A percentile compares a stretch with the other conserved stretches of the same genome.
These are phyloP conservation scores for Netelia inedita DNA, from an alignment of 2,888 invertebrate genomes.

Conservation along the genomic window DNA sequence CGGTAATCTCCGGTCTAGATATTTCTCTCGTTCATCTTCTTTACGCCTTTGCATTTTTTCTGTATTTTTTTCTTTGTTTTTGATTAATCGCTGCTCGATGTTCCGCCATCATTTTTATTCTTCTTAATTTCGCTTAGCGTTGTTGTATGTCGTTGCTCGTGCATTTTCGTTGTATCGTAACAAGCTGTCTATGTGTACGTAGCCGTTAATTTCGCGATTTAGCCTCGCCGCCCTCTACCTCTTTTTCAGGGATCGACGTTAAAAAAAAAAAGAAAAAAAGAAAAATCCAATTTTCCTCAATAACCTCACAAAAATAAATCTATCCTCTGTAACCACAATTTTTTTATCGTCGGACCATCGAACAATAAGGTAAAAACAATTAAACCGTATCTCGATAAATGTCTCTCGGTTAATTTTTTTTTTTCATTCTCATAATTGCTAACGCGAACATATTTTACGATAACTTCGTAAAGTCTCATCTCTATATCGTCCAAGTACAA, in stretches of 20 bases:
- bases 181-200: no score
- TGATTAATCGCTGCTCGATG: neutral
- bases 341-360: neutral
- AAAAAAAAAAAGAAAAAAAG: no score
- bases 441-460: slow-evolving; percentile 35
- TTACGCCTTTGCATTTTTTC: neutral
- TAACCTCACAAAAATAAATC: no score
- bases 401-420: neutral
- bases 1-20: neutral
- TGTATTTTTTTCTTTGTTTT: slow-evolving; percentile 5
- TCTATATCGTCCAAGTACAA: neutral
- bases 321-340: neutral
- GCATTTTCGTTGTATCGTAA: no score
- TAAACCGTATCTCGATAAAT: slow-evolving; percentile 17
- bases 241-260: no score
- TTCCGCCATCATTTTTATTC: neutral
- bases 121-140: slow-evolving; percentile 14
- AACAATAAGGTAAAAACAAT: neutral
- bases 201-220: no score
- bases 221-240: no score
- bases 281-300: no score
- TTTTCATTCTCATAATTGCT: slow-evolving; percentile 37
- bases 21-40: neutral
- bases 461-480: slow-evolving; percentile 7
- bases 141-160: neutral